Base-by-base conservation (phyloP, 2,113 vertebrate genomes). In the Eulemur rufifrons region DNA sequence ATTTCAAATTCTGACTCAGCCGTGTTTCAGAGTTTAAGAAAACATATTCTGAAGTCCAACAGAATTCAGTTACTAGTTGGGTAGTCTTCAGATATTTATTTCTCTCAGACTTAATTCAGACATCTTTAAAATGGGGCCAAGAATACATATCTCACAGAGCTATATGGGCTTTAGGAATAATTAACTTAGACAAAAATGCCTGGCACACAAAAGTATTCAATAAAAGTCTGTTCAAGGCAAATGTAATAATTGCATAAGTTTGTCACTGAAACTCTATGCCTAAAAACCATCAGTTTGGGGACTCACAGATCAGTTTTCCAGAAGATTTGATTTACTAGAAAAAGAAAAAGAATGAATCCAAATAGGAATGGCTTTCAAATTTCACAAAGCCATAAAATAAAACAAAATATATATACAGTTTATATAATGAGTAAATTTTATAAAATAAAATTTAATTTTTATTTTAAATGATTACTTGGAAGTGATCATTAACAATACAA, bases 61-160 rank as follows among this genome's bases (percentile, higher is more conserved):
- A 39, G 8, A 94, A 97, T 89, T 74, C 34, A 91, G 27, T 81
- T 81, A 95, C 25, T 71, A 91, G 29, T 27, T 81, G 17, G 29
- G 78, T 63, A 77, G n/a, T 15, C 39, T 82, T 95, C 11, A 74
- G 73, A 37, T 74, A 82, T 82, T 92, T 85, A 73, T 32, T 88
- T 94, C 23, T 77, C 56, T 59, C 97, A 96, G 47, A 61, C 73
- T 97, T 64, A 69, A 91, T 80, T 18, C 66, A 42, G 18, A 56
- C 10, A 94, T 73, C 83, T 89, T 88, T 91, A 88, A 88, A 97
- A 97, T 93, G 68, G 56, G 77, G 56, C 63, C 64, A 95, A 88
- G 2, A 88, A 85, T 92, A 94, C 39, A 78, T 86, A 83, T 20
- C 14, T 86, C 37, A 56, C 15, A 89, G 59, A 86, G 39, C 14